Evolutionary conservation across 2,113 vertebrate species (phyloP).

Genomic region (Entelurus aequoreus): DNA sequence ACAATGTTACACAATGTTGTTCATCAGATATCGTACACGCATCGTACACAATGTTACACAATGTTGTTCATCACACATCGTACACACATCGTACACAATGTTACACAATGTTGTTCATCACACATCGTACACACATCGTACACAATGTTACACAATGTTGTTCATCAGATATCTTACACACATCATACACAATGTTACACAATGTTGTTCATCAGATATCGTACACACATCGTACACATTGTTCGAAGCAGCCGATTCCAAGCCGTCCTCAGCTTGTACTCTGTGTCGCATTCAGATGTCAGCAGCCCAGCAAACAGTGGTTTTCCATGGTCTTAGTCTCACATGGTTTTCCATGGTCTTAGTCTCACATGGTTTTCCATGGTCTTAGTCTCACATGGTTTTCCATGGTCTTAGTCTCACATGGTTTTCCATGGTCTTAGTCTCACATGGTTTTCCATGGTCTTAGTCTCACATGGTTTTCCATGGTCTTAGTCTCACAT

Average conservation of each 20-base stretch:
- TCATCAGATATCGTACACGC: too few species aligned
- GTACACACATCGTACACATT: too few species aligned
- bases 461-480: background rate
- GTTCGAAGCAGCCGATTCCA: background rate
- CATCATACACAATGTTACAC: too few species aligned
- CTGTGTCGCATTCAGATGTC: background rate
- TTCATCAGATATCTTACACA: too few species aligned
- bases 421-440: background rate
- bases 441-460: background rate
- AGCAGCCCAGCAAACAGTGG: background rate
- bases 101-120: too few species aligned
- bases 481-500: background rate
- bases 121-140: too few species aligned
- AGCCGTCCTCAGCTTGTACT: background rate
- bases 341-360: background rate
- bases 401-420: background rate
- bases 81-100: too few species aligned
- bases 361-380: background rate
- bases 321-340: background rate
- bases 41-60: too few species aligned
- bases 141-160: too few species aligned
- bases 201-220: too few species aligned
- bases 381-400: background rate
- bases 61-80: too few species aligned
- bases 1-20: too few species aligned